These are phyloP conservation scores for Gephyroberyx darwinii DNA, from an alignment of 2,797 vertebrate species.

Conservation along the genomic window DNA sequence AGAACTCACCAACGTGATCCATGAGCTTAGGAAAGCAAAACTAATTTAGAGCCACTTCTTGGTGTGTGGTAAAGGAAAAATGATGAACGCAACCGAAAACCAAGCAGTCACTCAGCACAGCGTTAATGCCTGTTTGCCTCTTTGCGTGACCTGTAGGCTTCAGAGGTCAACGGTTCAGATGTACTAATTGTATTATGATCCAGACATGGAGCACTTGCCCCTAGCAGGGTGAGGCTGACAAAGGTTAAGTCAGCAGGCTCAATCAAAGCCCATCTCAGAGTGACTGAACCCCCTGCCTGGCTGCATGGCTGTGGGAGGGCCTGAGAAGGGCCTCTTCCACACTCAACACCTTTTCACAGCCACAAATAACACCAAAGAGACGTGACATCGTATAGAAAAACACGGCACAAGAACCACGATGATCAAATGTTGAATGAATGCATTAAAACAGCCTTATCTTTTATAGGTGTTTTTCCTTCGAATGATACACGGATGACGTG, in stretches of 20 bases:
- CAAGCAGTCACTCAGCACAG: slow-evolving; percentile 39
- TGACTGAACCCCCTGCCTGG: slow-evolving; percentile 70
- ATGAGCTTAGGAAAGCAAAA: slow-evolving; percentile 35
- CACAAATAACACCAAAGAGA: slow-evolving; percentile 38
- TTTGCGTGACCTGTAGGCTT: slow-evolving; percentile 60
- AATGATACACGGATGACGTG: not conserved
- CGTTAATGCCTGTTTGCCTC: slow-evolving; percentile 29
- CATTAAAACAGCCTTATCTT: not conserved
- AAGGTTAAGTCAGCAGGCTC: slow-evolving; percentile 91
- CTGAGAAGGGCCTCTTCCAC: slow-evolving; percentile 65
- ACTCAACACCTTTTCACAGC: slow-evolving; percentile 66
- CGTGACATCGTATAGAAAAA: not conserved
- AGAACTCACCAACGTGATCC: slow-evolving; percentile 15
- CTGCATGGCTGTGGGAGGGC: slow-evolving; percentile 71
- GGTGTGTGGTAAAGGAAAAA: slow-evolving; percentile 36
- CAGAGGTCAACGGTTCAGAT: slow-evolving; percentile 88
- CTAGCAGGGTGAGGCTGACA: slow-evolving; percentile 87
- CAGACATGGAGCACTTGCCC: slow-evolving; percentile 89
- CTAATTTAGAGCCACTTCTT: slow-evolving; percentile 58
- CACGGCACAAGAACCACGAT: not conserved
- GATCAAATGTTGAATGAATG: not conserved
- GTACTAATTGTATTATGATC: slow-evolving; percentile 93
- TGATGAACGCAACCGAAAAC: slow-evolving; percentile 37
- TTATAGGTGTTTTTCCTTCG: slow-evolving; percentile 7
- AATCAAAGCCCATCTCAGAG: slow-evolving; percentile 81